Evolutionary conservation across 2,113 vertebrate species (phyloP).

Genomic region (Rynchops niger): DNA sequence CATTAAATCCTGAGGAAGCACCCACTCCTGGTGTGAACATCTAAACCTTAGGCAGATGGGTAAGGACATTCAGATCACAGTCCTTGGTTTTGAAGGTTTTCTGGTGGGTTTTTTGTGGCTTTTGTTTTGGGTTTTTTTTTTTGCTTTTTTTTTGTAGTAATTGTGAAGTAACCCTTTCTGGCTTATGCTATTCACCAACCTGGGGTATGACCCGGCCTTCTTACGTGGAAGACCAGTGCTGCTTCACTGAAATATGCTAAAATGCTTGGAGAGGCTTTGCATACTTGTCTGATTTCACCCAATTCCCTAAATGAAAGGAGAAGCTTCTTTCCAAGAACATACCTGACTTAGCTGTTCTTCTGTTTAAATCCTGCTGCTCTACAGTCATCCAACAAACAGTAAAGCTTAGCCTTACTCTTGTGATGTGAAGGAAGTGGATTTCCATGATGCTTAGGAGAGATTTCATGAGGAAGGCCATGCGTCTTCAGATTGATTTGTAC

Average conservation of each 20-base stretch:
- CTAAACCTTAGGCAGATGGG: not conserved
- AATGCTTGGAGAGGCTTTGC: not conserved
- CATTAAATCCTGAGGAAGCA: not conserved
- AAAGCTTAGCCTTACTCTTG: not conserved
- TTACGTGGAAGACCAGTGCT: not conserved
- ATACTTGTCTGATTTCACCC: not conserved
- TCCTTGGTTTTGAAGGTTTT: not conserved
- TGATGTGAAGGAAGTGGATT: not conserved
- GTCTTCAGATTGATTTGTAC: not conserved
- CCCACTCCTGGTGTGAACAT: not conserved
- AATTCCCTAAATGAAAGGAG: not conserved
- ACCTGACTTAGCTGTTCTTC: not conserved
- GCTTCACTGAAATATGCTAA: not conserved
- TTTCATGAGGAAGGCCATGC: not conserved
- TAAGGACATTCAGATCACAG: not conserved
- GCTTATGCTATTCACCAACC: fast-evolving
- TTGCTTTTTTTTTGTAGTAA: not conserved
- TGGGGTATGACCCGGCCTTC: not conserved
- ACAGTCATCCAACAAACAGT: not conserved
- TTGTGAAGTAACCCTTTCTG: not conserved
- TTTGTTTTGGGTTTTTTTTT: too few species aligned
- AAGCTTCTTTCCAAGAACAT: not conserved
- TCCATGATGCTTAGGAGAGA: not conserved
- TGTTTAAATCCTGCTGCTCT: not conserved
- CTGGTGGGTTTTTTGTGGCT: not conserved